A percentile compares a stretch with the other conserved stretches of the same genome.
phyloP scores from a whole-genome alignment of 1,140 invertebrate genomes.

The Meloidogyne floridensis region DNA sequence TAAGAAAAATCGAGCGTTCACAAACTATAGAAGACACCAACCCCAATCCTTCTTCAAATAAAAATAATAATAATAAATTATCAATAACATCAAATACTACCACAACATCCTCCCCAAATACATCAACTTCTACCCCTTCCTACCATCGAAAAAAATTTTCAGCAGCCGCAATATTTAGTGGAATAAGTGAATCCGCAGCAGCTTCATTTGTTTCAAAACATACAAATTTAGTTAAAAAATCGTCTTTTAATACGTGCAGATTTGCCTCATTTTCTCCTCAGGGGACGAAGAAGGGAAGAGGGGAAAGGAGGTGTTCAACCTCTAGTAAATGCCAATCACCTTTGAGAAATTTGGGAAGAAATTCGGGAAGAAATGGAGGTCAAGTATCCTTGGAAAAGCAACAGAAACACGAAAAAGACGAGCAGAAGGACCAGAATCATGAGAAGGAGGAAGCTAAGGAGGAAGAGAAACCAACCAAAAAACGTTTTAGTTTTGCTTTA shows the following conservation, averaged over 20 bases:
- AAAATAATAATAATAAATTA: neutral
- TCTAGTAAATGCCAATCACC: neutral
- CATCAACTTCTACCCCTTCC: neutral
- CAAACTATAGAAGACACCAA: conserved; percentile 20
- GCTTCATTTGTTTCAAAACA: conserved; percentile 16
- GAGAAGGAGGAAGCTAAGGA: neutral
- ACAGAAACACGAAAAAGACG: no score
- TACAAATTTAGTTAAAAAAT: conserved; percentile 23
- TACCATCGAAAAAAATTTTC: conserved; percentile 21
- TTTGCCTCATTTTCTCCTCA: conserved; percentile 26
- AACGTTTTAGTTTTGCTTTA: conserved; percentile 27
- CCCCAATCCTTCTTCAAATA: neutral
- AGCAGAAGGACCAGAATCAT: no score
- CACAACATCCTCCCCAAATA: neutral
- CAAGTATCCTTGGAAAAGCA: no score
- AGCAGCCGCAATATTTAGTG: conserved; percentile 28
- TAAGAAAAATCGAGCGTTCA: neutral
- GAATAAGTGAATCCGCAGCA: conserved; percentile 22
- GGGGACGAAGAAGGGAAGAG: neutral
- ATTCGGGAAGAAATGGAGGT: no score
- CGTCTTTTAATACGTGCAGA: conserved; percentile 9
- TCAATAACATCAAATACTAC: neutral
- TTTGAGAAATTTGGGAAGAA: neutral
- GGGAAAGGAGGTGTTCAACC: conserved; percentile 3
- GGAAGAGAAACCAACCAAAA: neutral